Evolutionary conservation across 2,797 vertebrate species (phyloP).

Genomic region (Syncerus caffer): DNA sequence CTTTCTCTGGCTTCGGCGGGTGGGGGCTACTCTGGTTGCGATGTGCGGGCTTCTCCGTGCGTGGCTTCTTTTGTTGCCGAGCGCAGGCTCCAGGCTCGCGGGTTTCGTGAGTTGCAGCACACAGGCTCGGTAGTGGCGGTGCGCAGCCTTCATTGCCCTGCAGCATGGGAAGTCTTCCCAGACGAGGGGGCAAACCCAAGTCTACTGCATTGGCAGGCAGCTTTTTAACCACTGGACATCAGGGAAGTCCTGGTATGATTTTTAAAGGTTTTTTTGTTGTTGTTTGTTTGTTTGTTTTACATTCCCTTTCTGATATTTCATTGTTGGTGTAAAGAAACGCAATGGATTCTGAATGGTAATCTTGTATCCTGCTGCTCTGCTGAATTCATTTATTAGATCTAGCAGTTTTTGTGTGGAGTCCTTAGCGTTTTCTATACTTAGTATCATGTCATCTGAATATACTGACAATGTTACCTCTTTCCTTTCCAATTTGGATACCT

Average conservation of each 20-base stretch:
- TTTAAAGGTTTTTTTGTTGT: not conserved
- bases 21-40: not conserved
- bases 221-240: not conserved
- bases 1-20: not conserved
- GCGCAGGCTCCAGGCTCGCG: not conserved
- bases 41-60: fast-evolving
- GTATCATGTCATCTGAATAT: not conserved
- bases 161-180: not conserved
- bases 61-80: not conserved
- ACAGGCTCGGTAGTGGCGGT: not conserved
- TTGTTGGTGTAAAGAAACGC: not conserved
- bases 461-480: not conserved
- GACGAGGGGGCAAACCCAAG: not conserved
- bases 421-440: not conserved
- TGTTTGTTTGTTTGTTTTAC: not conserved
- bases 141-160: not conserved
- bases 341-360: not conserved
- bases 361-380: not conserved
- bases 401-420: not conserved
- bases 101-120: not conserved
- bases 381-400: not conserved
- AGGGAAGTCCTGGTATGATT: not conserved
- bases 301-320: not conserved
- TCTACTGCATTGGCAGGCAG: not conserved
- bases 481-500: not conserved